Evolutionary conservation across 1,140 invertebrate genomes (phyloP).

Genomic region (Tetramorium simillimum): DNA sequence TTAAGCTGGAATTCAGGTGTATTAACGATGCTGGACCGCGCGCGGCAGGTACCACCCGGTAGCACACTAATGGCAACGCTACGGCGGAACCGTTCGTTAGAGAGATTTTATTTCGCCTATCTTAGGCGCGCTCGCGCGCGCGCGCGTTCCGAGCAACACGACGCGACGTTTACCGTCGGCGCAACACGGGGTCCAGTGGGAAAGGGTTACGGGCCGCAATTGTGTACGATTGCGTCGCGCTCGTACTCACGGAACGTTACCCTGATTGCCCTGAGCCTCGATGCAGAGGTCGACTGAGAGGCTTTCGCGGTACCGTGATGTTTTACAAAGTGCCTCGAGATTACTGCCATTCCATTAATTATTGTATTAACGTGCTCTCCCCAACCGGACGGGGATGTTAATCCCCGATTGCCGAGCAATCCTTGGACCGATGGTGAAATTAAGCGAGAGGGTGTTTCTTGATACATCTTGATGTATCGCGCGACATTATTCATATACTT

Average conservation of each 20-base stretch:
- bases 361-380: neutral
- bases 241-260: slow-evolving; percentile 15
- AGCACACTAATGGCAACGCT: slow-evolving; percentile 68
- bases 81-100: slow-evolving; percentile 66
- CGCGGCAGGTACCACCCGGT: slow-evolving; percentile 66
- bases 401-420: too few species aligned
- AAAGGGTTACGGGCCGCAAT: slow-evolving; percentile 33
- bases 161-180: slow-evolving; percentile 45
- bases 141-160: slow-evolving; percentile 22
- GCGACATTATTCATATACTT: neutral
- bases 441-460: neutral
- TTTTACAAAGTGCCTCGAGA: neutral
- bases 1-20: slow-evolving; percentile 76
- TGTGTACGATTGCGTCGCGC: slow-evolving; percentile 38
- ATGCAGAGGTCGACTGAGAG: neutral
- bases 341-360: slow-evolving; percentile 8
- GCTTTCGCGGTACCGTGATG: neutral
- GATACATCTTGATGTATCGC: too few species aligned
- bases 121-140: slow-evolving; percentile 43
- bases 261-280: neutral
- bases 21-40: slow-evolving; percentile 67
- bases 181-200: slow-evolving; percentile 11
- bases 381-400: neutral
- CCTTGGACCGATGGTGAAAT: neutral
- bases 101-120: slow-evolving; percentile 73